Conservation (phyloP, 1,140 invertebrate species). For the Zaprionus ghesquierei region DNA sequence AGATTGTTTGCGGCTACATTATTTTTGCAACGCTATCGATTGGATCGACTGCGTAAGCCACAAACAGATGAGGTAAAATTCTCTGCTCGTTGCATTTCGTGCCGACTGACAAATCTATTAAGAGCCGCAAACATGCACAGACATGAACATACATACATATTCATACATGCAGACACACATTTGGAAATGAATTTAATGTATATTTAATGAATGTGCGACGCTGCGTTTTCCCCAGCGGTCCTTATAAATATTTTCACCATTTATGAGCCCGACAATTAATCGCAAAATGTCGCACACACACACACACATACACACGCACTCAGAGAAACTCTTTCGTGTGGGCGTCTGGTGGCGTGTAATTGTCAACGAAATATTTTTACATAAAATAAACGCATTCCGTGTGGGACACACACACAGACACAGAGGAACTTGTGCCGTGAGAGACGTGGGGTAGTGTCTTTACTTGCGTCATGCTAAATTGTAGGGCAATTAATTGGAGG, state of each 20-base stretch:
- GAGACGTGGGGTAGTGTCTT: conserved; percentile 1
- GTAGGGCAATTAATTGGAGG: conserved; percentile 55
- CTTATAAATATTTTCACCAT: conserved; percentile 76
- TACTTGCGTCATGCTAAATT: conserved; percentile 60
- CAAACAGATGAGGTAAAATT: neutral
- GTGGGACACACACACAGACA: conserved; percentile 10
- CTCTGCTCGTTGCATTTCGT: neutral
- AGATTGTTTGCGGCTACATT: neutral
- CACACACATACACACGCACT: conserved; percentile 12
- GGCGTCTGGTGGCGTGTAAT: conserved; percentile 55
- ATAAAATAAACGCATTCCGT: conserved; percentile 36
- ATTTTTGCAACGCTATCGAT: neutral
- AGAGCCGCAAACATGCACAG: neutral
- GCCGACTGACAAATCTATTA: conserved; percentile 14
- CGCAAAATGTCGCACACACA: conserved; percentile 54
- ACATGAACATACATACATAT: neutral
- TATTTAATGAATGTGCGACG: conserved; percentile 50
- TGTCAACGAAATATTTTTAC: conserved; percentile 56
- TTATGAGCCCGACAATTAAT: conserved; percentile 75
- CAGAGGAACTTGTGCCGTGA: neutral
- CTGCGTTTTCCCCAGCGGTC: conserved; percentile 52
- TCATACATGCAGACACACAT: neutral
- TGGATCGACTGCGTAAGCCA: neutral
- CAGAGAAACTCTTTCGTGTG: conserved; percentile 16
- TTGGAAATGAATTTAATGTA: conserved; percentile 44